These are phyloP conservation scores for Thereva nobilitata DNA, from an alignment of 2,888 invertebrate genomes.

Conservation along the genomic window DNA sequence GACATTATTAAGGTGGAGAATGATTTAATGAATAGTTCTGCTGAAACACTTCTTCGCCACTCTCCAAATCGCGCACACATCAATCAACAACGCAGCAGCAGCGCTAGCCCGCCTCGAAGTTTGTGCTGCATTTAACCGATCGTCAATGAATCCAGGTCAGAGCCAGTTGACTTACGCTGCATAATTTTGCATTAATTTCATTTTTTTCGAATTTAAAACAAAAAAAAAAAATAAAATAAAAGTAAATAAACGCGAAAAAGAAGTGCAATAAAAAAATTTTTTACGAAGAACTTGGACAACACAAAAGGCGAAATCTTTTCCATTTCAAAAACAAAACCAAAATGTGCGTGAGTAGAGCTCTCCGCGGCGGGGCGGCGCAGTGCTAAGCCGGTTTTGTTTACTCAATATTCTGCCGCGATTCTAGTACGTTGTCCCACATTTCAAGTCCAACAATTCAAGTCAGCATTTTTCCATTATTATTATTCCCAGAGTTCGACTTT, in stretches of 20 bases:
- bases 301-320: too few relatives aligned
- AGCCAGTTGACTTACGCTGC: slow-evolving; percentile 13
- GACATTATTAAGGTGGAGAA: slow-evolving; percentile 10
- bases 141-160: slow-evolving; percentile 10
- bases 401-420: neutral
- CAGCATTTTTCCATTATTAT: slow-evolving; percentile 3
- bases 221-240: neutral
- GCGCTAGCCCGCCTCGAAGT: too few relatives aligned
- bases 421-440: slow-evolving; percentile 21
- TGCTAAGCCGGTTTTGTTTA: neutral
- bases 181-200: slow-evolving; percentile 33
- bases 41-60: slow-evolving; percentile 2
- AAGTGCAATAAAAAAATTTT: slow-evolving; percentile 13
- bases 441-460: neutral
- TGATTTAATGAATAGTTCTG: slow-evolving; percentile 26
- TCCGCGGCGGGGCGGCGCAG: too few relatives aligned
- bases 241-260: neutral
- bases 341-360: too few relatives aligned
- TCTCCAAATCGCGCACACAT: slow-evolving; percentile 2
- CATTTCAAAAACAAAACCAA: too few relatives aligned
- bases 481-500: neutral
- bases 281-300: neutral
- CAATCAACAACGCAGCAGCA: slow-evolving; percentile 2
- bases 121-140: slow-evolving; percentile 9
- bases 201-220: slow-evolving; percentile 3